These are phyloP conservation scores for Pissodes strobi DNA, from an alignment of 1,140 invertebrate species.

Conservation along the genomic window DNA sequence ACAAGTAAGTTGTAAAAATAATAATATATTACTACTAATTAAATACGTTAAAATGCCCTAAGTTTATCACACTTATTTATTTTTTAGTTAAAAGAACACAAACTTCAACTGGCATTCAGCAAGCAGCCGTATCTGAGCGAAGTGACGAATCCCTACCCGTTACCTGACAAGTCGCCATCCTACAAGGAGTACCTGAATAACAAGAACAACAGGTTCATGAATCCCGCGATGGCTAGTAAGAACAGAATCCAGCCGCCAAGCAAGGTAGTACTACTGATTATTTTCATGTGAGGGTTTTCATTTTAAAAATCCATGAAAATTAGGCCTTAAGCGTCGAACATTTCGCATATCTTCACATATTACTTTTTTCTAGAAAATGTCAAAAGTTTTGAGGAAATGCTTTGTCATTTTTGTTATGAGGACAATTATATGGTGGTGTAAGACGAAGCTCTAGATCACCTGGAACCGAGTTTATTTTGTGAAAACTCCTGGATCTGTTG, in stretches of 20 bases:
- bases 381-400: no score
- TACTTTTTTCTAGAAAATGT: background rate
- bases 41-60: slow-evolving; percentile 15
- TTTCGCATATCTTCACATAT: background rate
- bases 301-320: background rate
- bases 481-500: no score
- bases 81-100: slow-evolving; percentile 43
- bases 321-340: background rate
- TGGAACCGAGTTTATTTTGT: no score
- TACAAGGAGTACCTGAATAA: slow-evolving; percentile 97
- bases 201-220: slow-evolving; percentile 93
- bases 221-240: slow-evolving; percentile 85
- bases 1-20: slow-evolving; percentile 5
- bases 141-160: slow-evolving; percentile 92
- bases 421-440: no score
- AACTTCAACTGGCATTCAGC: slow-evolving; percentile 77
- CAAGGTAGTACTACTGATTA: slow-evolving; percentile 72
- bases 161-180: slow-evolving; percentile 93
- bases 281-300: background rate
- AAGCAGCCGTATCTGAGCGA: slow-evolving; percentile 97
- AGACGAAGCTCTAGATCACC: no score
- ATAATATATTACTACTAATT: background rate
- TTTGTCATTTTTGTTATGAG: no score
- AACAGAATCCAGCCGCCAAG: slow-evolving; percentile 90
- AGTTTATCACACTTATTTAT: slow-evolving; percentile 59